Base-by-base conservation (phyloP, 2,797 vertebrate genomes). In the Gymnoscopelus braueri region DNA sequence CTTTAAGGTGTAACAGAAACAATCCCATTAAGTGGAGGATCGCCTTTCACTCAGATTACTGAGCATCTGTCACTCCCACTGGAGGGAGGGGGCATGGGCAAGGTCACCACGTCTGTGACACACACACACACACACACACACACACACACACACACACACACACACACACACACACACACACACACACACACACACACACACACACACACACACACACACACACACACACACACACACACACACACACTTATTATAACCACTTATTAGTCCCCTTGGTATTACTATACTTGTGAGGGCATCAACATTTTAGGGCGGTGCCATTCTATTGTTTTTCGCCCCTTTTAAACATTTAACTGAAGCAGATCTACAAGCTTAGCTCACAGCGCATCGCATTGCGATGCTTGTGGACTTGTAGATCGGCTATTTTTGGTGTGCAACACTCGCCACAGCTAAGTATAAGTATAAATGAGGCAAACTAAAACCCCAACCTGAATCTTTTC, bases 41-140 rank as follows among this genome's bases (percentile, higher is more conserved):
- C 91, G 84, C 89, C 91, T 93, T 92, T 92, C 91, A 93, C 89
- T 86, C 88, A 93, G 92, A 92, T 92, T 91, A 92, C 91, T 84
- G 83, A 92, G 88, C 91, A 93, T 93, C 92, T 93, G 91, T 87
- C 87, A 86, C 75, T 88, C 74, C 87, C 85, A 77, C 82, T 84
- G 81, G 85, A 79, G 80, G 81, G 85, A 79, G 80, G 80, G 84
- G 82, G 84, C 70, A 66, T 82, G 86, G 85, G 77, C 84, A 84
- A 80, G 83, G 88, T 89, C 69, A 75, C 80, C 65, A 19, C 69
- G 50, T 14, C 81, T 77, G 74, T 75, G 77, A 69, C 70, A 59
- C 69, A 63, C 68, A 60, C 63, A 58, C 68, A 47, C 55, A 11
- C 4, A 4, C 19, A 39, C 23, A 5, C 23, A 69, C 24, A 50